A percentile compares a stretch with the other conserved stretches of the same genome.
Conservation (phyloP, 2,797 vertebrate species). For the Mus spretus region DNA sequence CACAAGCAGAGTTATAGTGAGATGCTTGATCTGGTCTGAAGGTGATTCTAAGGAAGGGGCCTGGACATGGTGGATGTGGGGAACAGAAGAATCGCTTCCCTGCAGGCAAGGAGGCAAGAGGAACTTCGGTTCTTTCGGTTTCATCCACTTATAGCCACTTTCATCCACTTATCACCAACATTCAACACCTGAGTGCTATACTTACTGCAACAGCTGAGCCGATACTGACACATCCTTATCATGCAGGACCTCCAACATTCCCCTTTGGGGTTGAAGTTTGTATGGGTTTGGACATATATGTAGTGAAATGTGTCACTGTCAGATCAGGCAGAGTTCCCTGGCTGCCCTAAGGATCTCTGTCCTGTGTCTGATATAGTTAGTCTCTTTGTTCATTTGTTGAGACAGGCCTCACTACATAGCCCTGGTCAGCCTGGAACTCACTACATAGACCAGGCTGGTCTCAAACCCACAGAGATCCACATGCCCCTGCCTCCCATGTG, state of each 20-base stretch:
- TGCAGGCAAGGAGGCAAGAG: neutral
- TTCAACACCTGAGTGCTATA: too few species aligned
- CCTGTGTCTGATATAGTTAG: neutral
- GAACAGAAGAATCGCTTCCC: neutral
- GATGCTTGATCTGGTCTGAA: neutral
- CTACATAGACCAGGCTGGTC: neutral
- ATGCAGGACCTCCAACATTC: neutral
- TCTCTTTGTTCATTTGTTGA: neutral
- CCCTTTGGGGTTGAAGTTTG: neutral
- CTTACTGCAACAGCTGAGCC: neutral
- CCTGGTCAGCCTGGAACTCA: neutral
- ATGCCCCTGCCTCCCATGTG: neutral
- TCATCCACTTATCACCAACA: neutral
- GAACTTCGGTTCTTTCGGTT: too few species aligned
- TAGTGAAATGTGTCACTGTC: too few species aligned
- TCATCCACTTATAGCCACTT: too few species aligned
- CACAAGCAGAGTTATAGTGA: too few species aligned
- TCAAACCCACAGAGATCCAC: neutral
- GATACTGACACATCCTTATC: too few species aligned
- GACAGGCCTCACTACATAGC: neutral
- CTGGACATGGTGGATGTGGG: neutral
- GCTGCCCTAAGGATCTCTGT: neutral
- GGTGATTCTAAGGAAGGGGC: too few species aligned
- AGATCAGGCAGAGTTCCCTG: neutral
- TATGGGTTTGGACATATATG: neutral